Percentiles rank a stretch among this genome's conserved stretches.
Evolutionary conservation across 2,797 vertebrate species (phyloP).

Genomic region (Emys orbicularis): DNA sequence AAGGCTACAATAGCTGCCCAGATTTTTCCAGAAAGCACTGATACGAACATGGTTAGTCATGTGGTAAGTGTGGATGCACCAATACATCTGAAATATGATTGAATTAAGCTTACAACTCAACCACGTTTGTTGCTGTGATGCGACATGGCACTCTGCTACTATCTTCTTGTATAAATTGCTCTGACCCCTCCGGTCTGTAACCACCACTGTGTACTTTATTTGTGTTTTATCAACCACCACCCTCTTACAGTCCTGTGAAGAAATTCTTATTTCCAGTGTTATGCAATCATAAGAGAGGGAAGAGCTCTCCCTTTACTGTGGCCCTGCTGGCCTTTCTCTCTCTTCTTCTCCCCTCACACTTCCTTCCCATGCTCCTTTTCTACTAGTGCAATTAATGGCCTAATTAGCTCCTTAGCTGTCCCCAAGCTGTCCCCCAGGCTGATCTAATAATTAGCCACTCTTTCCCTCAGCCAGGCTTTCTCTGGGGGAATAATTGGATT

Average conservation of each 20-base stretch:
- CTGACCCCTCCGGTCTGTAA: background rate
- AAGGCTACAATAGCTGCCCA: too few species aligned
- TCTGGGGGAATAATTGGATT: background rate
- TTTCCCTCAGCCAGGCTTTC: background rate
- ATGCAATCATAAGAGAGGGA: background rate
- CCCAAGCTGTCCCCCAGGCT: background rate
- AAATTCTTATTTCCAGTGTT: background rate
- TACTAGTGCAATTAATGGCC: background rate
- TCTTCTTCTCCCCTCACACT: background rate
- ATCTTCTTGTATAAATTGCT: background rate
- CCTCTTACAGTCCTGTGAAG: background rate
- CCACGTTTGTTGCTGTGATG: background rate
- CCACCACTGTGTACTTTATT: background rate
- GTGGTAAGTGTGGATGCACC: background rate
- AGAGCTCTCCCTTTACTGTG: background rate
- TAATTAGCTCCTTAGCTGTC: background rate
- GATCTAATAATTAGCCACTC: background rate
- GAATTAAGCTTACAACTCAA: slow-evolving; percentile 59
- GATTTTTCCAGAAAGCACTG: background rate
- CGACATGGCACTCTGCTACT: background rate
- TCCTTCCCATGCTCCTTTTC: background rate
- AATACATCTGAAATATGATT: slow-evolving; percentile 7
- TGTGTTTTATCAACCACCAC: background rate
- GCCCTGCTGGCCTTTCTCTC: background rate
- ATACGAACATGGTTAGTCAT: background rate